phyloP scores from a whole-genome alignment of 2,888 invertebrate genomes.

The Cyclophora albipunctata region DNA sequence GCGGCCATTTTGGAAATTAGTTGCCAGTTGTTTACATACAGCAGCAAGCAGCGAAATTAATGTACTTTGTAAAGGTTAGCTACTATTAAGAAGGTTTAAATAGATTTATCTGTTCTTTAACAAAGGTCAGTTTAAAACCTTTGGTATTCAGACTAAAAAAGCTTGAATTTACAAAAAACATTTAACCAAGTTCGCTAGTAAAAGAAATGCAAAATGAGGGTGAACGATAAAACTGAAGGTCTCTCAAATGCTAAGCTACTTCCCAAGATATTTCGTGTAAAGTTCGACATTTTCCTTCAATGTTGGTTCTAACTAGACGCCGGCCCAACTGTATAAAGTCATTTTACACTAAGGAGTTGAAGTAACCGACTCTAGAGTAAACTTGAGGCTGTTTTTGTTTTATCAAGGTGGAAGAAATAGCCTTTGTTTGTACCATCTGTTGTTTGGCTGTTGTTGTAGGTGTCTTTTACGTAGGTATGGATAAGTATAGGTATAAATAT shows the following conservation, averaged over 20 bases:
- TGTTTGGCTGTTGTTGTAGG: too few species aligned
- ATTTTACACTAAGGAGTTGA: constrained; percentile 26
- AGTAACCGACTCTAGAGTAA: constrained; percentile 18
- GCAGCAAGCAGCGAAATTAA: too few species aligned
- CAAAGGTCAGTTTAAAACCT: too few species aligned
- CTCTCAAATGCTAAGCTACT: constrained; percentile 34
- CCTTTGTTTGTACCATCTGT: too few species aligned
- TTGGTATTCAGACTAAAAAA: neutral
- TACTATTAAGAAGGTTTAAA: too few species aligned
- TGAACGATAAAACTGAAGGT: constrained; percentile 25
- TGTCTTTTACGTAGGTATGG: too few species aligned
- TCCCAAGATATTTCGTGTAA: constrained; percentile 36
- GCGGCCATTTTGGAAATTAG: too few species aligned
- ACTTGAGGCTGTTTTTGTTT: constrained; percentile 18
- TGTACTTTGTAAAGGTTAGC: too few species aligned
- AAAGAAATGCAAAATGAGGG: constrained; percentile 35
- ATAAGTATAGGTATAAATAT: too few species aligned
- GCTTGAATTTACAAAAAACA: constrained; percentile 13
- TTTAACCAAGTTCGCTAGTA: constrained; percentile 18
- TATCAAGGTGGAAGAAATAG: neutral
- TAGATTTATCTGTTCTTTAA: too few species aligned
- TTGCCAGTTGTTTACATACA: too few species aligned
- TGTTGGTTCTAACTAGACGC: constrained; percentile 29
- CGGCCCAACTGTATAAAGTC: constrained; percentile 34
- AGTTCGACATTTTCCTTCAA: constrained; percentile 31